A percentile compares a stretch with the other conserved stretches of the same genome.
Evolutionary conservation across 2,113 vertebrate species (phyloP).

Genomic region (Empidonax traillii): DNA sequence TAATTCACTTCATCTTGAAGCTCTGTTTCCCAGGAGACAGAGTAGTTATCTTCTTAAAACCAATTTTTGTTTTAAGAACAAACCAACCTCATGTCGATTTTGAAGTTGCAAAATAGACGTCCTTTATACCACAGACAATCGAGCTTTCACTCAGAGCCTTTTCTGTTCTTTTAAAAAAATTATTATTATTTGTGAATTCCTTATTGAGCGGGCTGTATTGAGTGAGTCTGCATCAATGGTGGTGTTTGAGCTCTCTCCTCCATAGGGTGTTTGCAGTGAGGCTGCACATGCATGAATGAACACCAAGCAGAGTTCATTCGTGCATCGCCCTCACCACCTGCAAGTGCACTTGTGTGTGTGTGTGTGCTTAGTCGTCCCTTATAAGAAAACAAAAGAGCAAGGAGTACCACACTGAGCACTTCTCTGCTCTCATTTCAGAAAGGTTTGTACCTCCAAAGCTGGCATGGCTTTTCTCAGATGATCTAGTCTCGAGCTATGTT

Average conservation of each 20-base stretch:
- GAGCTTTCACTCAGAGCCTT: neutral
- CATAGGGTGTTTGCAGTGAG: neutral
- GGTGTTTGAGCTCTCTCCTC: neutral
- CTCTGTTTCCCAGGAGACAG: neutral
- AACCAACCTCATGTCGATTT: neutral
- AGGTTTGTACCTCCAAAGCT: neutral
- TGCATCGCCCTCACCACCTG: neutral
- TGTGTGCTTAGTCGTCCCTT: neutral
- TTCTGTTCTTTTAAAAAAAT: neutral
- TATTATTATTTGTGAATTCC: neutral
- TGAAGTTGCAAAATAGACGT: neutral
- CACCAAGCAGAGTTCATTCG: neutral
- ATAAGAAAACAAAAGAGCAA: neutral
- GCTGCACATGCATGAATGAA: fast-evolving
- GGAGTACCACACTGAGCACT: neutral
- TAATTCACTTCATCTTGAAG: neutral
- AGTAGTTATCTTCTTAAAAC: neutral
- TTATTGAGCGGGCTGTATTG: neutral
- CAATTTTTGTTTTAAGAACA: neutral
- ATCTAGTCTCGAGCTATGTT: neutral
- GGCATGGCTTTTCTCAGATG: neutral
- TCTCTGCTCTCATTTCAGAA: neutral
- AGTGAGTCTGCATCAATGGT: neutral
- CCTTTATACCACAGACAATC: neutral
- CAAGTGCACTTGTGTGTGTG: no score